A percentile compares a stretch with the other conserved stretches of the same genome.
Conservation (phyloP, 2,888 invertebrate genomes). For the Cactoblastis cactorum region DNA sequence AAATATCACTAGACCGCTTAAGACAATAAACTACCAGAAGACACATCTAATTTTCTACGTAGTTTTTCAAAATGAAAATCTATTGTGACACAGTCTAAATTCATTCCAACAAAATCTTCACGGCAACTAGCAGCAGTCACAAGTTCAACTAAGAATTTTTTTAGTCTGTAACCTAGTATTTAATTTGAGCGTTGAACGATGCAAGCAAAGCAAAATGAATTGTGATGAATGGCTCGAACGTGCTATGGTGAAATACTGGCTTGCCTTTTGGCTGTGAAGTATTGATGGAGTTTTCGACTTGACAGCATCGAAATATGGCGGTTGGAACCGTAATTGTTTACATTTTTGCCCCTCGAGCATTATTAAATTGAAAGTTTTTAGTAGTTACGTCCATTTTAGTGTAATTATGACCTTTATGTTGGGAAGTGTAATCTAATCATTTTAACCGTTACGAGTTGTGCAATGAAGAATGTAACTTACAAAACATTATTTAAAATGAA, state of each 20-base stretch:
- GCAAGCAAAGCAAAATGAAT: constrained; percentile 31
- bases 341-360: constrained; percentile 20
- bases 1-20: not conserved
- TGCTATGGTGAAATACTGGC: constrained; percentile 28
- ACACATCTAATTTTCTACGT: not conserved
- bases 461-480: too few species aligned
- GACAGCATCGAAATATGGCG: constrained; percentile 27
- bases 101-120: not conserved
- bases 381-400: too few species aligned
- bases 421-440: too few species aligned
- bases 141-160: not conserved
- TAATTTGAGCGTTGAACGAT: constrained; percentile 26
- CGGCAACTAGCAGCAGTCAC: not conserved
- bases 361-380: constrained; percentile 16
- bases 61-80: not conserved
- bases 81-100: not conserved
- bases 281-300: constrained; percentile 31
- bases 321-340: constrained; percentile 22
- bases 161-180: constrained; percentile 15
- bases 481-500: too few species aligned
- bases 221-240: constrained; percentile 30
- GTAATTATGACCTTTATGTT: too few species aligned
- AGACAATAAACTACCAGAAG: not conserved
- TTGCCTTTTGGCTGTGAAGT: constrained; percentile 31
- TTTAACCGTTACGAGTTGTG: too few species aligned